Base-by-base conservation (phyloP, 1,140 invertebrate species). In the Calycopis cecrops region DNA sequence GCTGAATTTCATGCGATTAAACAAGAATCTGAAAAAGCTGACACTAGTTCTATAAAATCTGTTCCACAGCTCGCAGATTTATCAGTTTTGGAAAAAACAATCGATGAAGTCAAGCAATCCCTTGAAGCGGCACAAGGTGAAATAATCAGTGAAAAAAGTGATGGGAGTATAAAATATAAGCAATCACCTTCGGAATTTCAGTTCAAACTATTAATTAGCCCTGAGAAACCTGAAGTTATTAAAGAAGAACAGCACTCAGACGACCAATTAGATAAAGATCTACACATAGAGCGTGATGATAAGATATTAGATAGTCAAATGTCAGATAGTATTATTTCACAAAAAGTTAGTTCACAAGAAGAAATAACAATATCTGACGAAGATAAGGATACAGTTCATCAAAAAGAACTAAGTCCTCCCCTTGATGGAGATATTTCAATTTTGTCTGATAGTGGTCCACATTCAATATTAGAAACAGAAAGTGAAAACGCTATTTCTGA, bases 131-230 rank as follows among this genome's bases (percentile, higher is more conserved):
- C 90, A 0, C 91, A 91, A 63, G 91, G 89, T 48, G 91, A 92
- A 79, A 87, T 92, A 14, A 91, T 92, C 55, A 91, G 91, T 67
- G 91, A 92, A 66, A 88, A 89, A 77, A 85, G 73, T 86, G 76
- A 91, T 55, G 79, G 85, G n/a, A 89, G 78, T 63, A 88, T 77
- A 52, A 88, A 87, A 69, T 87, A 89, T 37, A 92, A 93, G 73
- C 91, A 93, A 62, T 92, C 92, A 0, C 91, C 92, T 17, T 93
- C 92, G 2, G 92, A 94, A 76, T 93, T 94, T 69, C 91, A 93
- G 65, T 92, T 94, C 47, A 92, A 91, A 73, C 63, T 85, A 21
- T 57, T 87, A 53, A 87, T 88, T 18, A 88, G 87, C 61, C 87
- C 87, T 1, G 87, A 88, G 17, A 76, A 75, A 64, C 86, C 87